phyloP scores from a whole-genome alignment of 2,113 vertebrate genomes.

The Noturus placidus region DNA sequence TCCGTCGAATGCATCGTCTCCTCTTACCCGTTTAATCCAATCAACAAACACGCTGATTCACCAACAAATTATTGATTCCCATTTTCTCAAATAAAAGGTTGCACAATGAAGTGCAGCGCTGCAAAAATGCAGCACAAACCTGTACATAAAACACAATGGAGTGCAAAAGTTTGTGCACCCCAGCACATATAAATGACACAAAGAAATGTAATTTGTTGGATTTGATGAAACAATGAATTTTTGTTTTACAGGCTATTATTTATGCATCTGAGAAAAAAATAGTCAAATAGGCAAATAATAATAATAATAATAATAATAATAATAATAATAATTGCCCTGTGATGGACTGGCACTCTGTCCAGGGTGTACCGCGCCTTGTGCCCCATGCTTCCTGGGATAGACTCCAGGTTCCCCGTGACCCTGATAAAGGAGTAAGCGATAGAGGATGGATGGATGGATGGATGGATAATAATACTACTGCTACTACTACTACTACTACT shows the following conservation, averaged over 20 bases:
- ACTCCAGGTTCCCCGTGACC: no score
- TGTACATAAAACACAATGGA: slow-evolving; percentile 16
- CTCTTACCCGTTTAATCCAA: background rate
- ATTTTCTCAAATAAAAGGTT: no score
- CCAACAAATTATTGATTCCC: background rate
- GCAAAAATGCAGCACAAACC: slow-evolving; percentile 13
- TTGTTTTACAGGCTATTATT: background rate
- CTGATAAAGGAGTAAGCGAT: no score
- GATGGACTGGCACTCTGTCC: no score
- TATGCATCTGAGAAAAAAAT: background rate
- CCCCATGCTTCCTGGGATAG: no score
- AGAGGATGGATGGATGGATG: no score
- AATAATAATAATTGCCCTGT: slow-evolving; percentile 3
- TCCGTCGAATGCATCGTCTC: background rate
- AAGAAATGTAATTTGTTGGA: background rate
- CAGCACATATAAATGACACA: background rate
- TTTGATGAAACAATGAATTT: background rate
- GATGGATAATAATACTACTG: no score
- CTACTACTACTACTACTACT: no score
- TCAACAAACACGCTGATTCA: background rate
- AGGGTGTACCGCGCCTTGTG: no score
- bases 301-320: background rate
- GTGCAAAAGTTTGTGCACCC: background rate
- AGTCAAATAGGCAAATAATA: background rate
- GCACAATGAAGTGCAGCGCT: slow-evolving; percentile 9